Conservation (phyloP, 2,888 invertebrate genomes). For the Ochropleura plecta region DNA sequence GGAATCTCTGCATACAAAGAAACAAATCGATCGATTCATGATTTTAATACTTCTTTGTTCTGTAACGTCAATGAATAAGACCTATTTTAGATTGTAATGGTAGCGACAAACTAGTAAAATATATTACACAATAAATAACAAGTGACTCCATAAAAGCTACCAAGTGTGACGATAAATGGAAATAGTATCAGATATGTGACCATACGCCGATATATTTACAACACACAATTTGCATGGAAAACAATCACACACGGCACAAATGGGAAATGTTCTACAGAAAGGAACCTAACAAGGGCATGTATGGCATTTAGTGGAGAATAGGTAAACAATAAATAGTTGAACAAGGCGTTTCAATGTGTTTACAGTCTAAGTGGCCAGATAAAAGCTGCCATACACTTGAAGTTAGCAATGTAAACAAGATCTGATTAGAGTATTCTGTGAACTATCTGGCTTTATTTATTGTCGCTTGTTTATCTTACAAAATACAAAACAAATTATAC, state of each 20-base stretch:
- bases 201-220: conserved; percentile 83
- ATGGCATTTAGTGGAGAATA: conserved; percentile 81
- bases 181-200: conserved; percentile 81
- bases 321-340: conserved; percentile 85
- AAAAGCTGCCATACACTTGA: conserved; percentile 70
- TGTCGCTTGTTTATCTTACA: conserved; percentile 79
- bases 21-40: conserved; percentile 35
- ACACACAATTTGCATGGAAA: conserved; percentile 82
- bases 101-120: conserved; percentile 60
- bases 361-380: conserved; percentile 82
- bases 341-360: conserved; percentile 83
- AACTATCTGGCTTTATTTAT: conserved; percentile 87
- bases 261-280: conserved; percentile 81
- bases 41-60: conserved; percentile 59
- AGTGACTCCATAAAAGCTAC: conserved; percentile 64
- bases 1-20: conserved; percentile 33
- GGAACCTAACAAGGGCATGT: conserved; percentile 85
- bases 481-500: conserved; percentile 61
- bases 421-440: conserved; percentile 83
- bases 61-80: conserved; percentile 56
- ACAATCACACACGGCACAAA: conserved; percentile 80
- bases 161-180: conserved; percentile 79
- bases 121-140: conserved; percentile 64
- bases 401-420: conserved; percentile 86
- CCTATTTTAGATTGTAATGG: conserved; percentile 55